phyloP scores from a whole-genome alignment of 1,140 invertebrate genomes.

The Leptopilina clavipes region DNA sequence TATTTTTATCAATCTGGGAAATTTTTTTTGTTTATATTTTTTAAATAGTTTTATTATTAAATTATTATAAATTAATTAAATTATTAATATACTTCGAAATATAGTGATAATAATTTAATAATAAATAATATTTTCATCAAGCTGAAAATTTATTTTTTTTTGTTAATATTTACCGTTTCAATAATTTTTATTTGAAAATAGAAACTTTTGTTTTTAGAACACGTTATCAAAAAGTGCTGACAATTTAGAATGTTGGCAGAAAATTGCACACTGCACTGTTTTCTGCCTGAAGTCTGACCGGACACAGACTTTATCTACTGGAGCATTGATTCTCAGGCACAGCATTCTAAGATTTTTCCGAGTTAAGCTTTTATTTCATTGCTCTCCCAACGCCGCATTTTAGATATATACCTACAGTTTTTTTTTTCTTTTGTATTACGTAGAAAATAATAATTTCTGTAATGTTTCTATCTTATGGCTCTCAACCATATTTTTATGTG shows the following conservation, averaged over 20 bases:
- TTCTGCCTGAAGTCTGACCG: constrained; percentile 6
- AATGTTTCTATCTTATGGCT: background rate
- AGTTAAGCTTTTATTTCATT: constrained; percentile 9
- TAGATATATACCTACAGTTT: background rate
- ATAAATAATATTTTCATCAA: too few species aligned
- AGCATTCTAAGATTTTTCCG: background rate
- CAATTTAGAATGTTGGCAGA: background rate
- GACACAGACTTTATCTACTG: constrained; percentile 26
- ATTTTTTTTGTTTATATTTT: too few species aligned
- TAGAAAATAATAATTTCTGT: background rate
- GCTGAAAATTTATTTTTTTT: too few species aligned
- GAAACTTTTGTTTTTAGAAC: background rate
- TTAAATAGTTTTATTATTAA: too few species aligned
- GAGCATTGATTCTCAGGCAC: background rate
- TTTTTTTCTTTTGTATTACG: background rate
- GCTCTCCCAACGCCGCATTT: background rate
- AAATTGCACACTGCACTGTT: background rate
- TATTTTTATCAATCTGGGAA: too few species aligned
- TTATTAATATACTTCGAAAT: too few species aligned
- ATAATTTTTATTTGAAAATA: background rate
- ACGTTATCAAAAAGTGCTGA: background rate
- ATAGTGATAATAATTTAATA: too few species aligned
- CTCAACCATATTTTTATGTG: background rate
- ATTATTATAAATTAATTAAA: too few species aligned
- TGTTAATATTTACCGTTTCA: too few species aligned